Evolutionary conservation across 2,888 invertebrate genomes (phyloP), one percentile per base, ranked within the genome.

Genomic region (Parasteatoda lunata): DNA sequence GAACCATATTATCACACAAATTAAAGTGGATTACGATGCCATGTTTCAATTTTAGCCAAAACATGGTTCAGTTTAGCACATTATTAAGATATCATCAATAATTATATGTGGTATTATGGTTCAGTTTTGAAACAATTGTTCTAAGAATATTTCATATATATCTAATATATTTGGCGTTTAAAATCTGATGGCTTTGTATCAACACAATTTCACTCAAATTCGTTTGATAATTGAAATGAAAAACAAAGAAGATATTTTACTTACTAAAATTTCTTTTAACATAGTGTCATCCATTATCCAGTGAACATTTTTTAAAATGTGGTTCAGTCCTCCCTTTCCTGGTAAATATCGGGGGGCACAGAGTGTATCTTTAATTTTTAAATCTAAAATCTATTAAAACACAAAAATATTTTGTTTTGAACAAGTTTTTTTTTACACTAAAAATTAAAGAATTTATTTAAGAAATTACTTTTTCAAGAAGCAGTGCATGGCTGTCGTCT

Each of bases 211-310:
- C 30, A 30, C 30, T 30, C 30, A 30, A 30, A 30, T 30, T 30
- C 30, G 30, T 30, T 30, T 30, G 30, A 30, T 30, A 30, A 30
- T 30, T 30, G 30, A 30, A 30, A 30, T 30, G 30, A 30, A 30
- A n/a, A 30, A 2, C 30, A 30, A 30, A 30, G 2, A 30, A 30
- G 9, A 45, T 4, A 59, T 45, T 48, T 15, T 65, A 13, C 68
- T 54, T 70, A 85, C 84, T 47, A 64, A 4, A 7, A 85, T 51
- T 9, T 70, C 30, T 45, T 70, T 47, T 5, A 85, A 11, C 64
- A 85, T 51, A 7, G 69, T 51, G 3, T 79, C 79, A 30, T 76
- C 76, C 49, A 49, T 59, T n/a, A 85, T 59, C 84, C 84, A 85
- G 7, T 51, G 75, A 5, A 85, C 11, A 47, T 65, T 70, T 15